Percentiles rank a stretch among this genome's conserved stretches.
Evolutionary conservation across 53 echinoderm and acorn worm species (phyloP).

Genomic region (Actinopyga echinites): DNA sequence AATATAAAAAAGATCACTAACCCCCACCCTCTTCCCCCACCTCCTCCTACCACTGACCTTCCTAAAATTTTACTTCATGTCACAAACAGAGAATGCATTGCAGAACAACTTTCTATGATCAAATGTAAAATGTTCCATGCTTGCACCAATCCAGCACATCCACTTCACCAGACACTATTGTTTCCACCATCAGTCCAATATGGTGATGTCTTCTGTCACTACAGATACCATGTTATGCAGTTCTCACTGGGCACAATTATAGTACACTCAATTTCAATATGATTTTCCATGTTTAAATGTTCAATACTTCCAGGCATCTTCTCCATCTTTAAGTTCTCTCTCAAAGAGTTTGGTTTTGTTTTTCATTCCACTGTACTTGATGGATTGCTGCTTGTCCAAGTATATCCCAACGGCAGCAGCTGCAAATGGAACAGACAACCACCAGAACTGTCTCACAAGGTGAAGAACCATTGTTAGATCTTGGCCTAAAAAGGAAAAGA

Average conservation of each 20-base stretch:
- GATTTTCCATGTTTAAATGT: neutral
- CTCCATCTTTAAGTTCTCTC: conserved; percentile 75
- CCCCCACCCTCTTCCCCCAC: too few relatives aligned
- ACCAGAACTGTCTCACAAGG: conserved; percentile 65
- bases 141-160: too few relatives aligned
- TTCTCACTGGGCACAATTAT: too few relatives aligned
- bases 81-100: too few relatives aligned
- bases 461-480: conserved; percentile 71
- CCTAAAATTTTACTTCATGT: too few relatives aligned
- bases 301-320: conserved; percentile 81
- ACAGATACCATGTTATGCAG: too few relatives aligned
- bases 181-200: too few relatives aligned
- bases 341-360: conserved; percentile 81
- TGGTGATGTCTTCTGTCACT: neutral
- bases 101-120: too few relatives aligned
- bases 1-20: too few relatives aligned
- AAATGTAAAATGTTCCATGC: too few relatives aligned
- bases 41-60: too few relatives aligned
- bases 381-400: conserved; percentile 64
- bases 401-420: conserved; percentile 66
- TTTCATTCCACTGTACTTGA: conserved; percentile 76
- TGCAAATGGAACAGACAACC: conserved; percentile 57
- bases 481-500: neutral
- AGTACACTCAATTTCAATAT: neutral
- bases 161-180: too few relatives aligned